Evolutionary conservation across 2,888 invertebrate genomes (phyloP), one percentile per base, ranked within the genome.

Genomic region (Apantesis nais): DNA sequence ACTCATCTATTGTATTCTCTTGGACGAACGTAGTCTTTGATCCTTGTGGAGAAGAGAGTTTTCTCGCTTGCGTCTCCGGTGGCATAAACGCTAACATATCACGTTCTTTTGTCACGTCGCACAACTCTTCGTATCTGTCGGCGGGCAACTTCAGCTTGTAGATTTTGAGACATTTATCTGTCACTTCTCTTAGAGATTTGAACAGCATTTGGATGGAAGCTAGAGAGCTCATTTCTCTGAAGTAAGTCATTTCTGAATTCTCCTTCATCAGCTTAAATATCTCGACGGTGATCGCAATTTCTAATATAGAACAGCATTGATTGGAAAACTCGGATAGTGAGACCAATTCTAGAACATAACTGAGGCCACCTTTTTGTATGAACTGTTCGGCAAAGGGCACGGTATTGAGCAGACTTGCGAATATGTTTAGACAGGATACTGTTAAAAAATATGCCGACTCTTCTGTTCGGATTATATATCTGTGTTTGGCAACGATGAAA

Each of bases 241-340:
- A 89, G 76, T 90, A 89, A 2, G 89, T 81, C 72, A 88, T 73
- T 19, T 89, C 91, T 0, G 88, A 87, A 72, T 92, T 86, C 67
- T 92, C 87, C 71, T 91, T 92, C 72, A 89, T 89, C 7, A 93
- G 84, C 72, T 94, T 95, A 83, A 95, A 95, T 64, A 96, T 95
- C 79, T 96, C 96, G 67, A 96, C 96, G 7, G 95, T 93, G 3
- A 96, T 96, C 0, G 95, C 93, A 69, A 96, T 95, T 85, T 97
- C 96, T 29, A 96, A 87, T 61, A 97, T 94, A 3, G 95, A 92
- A 79, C 96, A 96, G 80, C 96, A 96, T 72, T 95, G 95, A 74
- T 95, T 95, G 0, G 96, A 95, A 76, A 96, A 96, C 66, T 95
- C 92, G 0, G 95, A 88, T 64, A 96, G 86, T 0, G 94, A 89